These are phyloP conservation scores for Eurystomus gularis DNA, from an alignment of 2,113 vertebrate species.

Conservation along the genomic window DNA sequence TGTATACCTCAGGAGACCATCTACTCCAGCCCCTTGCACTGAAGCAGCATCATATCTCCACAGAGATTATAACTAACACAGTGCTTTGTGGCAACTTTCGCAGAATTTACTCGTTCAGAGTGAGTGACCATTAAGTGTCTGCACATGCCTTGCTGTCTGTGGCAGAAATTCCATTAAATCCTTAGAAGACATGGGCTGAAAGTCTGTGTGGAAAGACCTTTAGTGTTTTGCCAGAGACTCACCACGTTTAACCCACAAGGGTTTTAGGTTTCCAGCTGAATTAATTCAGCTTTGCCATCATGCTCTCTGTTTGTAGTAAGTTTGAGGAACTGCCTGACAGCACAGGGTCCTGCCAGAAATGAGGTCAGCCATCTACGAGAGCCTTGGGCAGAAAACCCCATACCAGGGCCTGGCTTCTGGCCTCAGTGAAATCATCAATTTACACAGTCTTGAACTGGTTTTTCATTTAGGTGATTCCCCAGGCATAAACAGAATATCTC, in stretches of 20 bases:
- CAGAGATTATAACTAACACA: not conserved
- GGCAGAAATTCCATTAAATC: not conserved
- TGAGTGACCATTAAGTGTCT: not conserved
- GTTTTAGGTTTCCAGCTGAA: not conserved
- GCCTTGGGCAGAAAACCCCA: not conserved
- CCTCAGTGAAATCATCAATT: not conserved
- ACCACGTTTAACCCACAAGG: not conserved
- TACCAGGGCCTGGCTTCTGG: not conserved
- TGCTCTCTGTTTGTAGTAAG: not conserved
- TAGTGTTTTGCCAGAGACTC: not conserved
- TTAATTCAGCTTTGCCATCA: not conserved
- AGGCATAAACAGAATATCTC: not conserved
- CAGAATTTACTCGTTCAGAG: not conserved
- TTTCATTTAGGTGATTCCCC: not conserved
- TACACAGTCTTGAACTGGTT: not conserved
- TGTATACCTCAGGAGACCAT: not conserved
- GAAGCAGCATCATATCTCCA: not conserved
- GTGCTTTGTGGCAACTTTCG: not conserved
- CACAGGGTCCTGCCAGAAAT: not conserved
- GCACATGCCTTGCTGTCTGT: not conserved
- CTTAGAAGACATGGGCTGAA: not conserved
- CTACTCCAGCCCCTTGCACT: not conserved
- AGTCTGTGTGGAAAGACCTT: not conserved
- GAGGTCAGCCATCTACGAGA: not conserved
- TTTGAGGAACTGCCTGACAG: not conserved